Evolutionary conservation across 2,113 vertebrate species (phyloP), one percentile per base, ranked within the genome.

Genomic region (Conger conger): DNA sequence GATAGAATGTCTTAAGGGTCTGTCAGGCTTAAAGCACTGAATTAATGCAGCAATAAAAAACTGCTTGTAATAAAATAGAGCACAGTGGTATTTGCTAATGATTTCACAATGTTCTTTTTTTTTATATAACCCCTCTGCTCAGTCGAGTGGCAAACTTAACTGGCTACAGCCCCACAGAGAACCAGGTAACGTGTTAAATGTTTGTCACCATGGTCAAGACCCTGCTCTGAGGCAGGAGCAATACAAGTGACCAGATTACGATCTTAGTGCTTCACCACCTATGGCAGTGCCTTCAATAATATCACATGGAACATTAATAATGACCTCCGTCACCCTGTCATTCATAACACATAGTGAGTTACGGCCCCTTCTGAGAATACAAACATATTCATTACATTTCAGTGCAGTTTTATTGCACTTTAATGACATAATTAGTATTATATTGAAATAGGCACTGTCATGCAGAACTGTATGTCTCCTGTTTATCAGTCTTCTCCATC

Each of bases 341-440:
- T 73, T 73, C 68, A 63, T 53, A 86, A 83, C 79, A 85, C 33
- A 82, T 40, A 85, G 57, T 89, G 87, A 89, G 37, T 88, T 82
- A 88, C 88, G 82, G 30, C 77, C 57, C 84, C 57, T 76, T 1
- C 37, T 30, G 68, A 27, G 68, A 73, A 27, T 33, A 33, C 27
- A 73, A 13, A 45, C 35, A 57, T 18, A 78, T 54, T 79, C 54
- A 33, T 33, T 37, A 33, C 8, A 27, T 78, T 84, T n/a, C 35
- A 23, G 30, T 9, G 36, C n/a, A 33, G 33, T 77, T 78, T 76
- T 45, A 83, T 42, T 20, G 33, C 35, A 76, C 35, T 77, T 77
- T 80, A 84, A 57, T 63, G 80, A 16, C n/a, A 23, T 8, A 23
- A 84, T 79, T 36, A 60, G 83, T 20, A 57, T 57, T 57, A 15